Evolutionary conservation across 2,797 vertebrate species (phyloP), one percentile per base, ranked within the genome.

Genomic region (Rhinichthys osculus): DNA sequence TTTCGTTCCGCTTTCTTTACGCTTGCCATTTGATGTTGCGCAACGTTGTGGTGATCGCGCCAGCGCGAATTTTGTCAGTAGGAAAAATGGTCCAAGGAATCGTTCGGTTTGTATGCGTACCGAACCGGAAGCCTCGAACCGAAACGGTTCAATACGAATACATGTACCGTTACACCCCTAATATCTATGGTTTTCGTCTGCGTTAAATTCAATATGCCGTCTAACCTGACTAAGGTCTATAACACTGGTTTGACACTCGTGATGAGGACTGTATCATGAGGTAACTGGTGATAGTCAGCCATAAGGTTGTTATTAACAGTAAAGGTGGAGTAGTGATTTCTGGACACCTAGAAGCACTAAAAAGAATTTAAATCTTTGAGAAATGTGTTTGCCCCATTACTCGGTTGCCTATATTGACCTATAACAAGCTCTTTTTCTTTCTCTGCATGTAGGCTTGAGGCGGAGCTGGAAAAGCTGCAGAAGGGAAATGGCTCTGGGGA

Each of bases 401-500:
- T 74, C 27, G 2, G 30, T 54, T 76, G 10, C 52, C 30, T 52
- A 0, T 50, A 16, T 35, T 21, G 19, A 16, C 19, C 40, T n/a
- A 33, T 47, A 66, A 33, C 82, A 70, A 35, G 59, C 82, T 44
- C n/a, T 72, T 27, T 76, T 21, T 82, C 19, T 82, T 47, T 72
- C 54, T 70, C 78, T 50, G 35, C 44, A 6, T 81, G 78, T 89
- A 97, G 96, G 52, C 89, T 96, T 86, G 95, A 96, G 91, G 94
- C 91, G 5, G 95, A 96, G 88, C 92, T 96, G 59, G 95, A 96
- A 89, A 96, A 95, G 87, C 89, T 95, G 81, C 95, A 95, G 83
- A 95, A 93, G 86, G 92, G 90, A 87, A 94, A 78, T 89, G 85
- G 87, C 83, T 90, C 90, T 4, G 85, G 91, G 83, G 94, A 96